Evolutionary conservation across 2,797 vertebrate genomes (phyloP).

Genomic region (Erithacus rubecula): DNA sequence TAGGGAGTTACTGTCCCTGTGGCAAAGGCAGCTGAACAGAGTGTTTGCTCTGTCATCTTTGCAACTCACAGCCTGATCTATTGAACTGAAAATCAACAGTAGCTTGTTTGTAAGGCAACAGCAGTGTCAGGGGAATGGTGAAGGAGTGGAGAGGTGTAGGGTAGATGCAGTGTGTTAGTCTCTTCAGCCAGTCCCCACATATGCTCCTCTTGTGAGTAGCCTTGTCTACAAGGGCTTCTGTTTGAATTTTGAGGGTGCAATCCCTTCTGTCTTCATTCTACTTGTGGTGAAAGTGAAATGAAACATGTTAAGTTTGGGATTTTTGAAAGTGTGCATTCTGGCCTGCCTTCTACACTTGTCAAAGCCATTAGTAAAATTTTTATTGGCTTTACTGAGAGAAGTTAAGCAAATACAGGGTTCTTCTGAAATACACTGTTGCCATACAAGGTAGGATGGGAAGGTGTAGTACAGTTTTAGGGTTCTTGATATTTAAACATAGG

Average conservation of each 20-base stretch:
- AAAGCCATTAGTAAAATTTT: not conserved
- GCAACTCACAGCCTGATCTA: not conserved
- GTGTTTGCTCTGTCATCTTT: not conserved
- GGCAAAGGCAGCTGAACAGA: not conserved
- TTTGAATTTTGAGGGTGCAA: not conserved
- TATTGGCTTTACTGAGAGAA: not conserved
- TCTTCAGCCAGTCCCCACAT: not conserved
- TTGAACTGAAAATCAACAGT: conserved; percentile 17
- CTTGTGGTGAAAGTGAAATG: not conserved
- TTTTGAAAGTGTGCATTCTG: not conserved
- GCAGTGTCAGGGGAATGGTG: not conserved
- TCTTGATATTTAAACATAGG: not conserved
- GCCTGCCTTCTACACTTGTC: not conserved
- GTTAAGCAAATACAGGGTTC: not conserved
- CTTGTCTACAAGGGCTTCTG: not conserved
- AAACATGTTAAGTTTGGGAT: not conserved
- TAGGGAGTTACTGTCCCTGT: not conserved
- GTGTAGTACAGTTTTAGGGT: not conserved
- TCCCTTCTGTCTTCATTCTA: not conserved
- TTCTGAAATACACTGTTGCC: not conserved
- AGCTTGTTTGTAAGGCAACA: not conserved
- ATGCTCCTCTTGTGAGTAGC: not conserved
- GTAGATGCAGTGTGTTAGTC: not conserved
- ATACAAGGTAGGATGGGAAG: not conserved
- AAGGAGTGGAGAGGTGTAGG: not conserved